Evolutionary conservation across 37 sponge, comb jelly and placozoan species (phyloP).

Genomic region (Theonella swinhoei): DNA sequence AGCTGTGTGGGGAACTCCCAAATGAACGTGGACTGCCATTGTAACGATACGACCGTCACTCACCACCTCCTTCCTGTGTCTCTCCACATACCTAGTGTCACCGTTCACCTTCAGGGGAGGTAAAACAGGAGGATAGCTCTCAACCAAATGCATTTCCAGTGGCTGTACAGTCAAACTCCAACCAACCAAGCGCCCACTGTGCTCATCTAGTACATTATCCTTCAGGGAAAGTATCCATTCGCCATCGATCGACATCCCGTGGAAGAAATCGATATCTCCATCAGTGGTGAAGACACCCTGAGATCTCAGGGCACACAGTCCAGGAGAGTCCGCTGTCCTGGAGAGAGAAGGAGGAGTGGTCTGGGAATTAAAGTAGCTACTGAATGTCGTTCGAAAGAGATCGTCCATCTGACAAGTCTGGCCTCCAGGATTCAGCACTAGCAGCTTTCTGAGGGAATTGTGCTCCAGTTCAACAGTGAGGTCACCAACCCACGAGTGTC

Average conservation of each 20-base stretch:
- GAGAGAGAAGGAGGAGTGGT: slow-evolving; percentile 36
- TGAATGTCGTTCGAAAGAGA: slow-evolving; percentile 68
- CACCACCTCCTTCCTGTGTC: slow-evolving; percentile 44
- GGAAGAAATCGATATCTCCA: slow-evolving; percentile 63
- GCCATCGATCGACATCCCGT: slow-evolving; percentile 56
- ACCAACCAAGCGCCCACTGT: slow-evolving; percentile 75
- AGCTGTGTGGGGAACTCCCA: slow-evolving; percentile 54
- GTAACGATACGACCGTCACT: slow-evolving; percentile 78
- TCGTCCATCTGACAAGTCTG: slow-evolving; percentile 63
- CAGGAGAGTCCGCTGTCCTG: slow-evolving; percentile 62
- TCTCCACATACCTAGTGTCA: background rate
- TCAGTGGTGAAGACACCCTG: slow-evolving; percentile 79
- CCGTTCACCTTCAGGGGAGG: slow-evolving; percentile 59
- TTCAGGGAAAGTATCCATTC: slow-evolving; percentile 81
- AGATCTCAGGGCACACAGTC: slow-evolving; percentile 75
- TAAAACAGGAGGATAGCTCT: slow-evolving; percentile 68
- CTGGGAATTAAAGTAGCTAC: slow-evolving; percentile 40
- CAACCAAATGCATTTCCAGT: slow-evolving; percentile 59
- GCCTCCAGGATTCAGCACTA: slow-evolving; percentile 83
- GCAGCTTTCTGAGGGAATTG: slow-evolving; percentile 38
- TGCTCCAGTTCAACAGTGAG: slow-evolving; percentile 84
- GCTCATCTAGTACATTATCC: slow-evolving; percentile 64
- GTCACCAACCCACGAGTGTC: slow-evolving; percentile 92
- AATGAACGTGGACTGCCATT: slow-evolving; percentile 63
- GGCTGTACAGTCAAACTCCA: slow-evolving; percentile 88